Percentiles rank a stretch among this genome's conserved stretches.
These are phyloP conservation scores for Sinotaia quadrata DNA, from an alignment of 2,888 invertebrate species.

Conservation along the genomic window DNA sequence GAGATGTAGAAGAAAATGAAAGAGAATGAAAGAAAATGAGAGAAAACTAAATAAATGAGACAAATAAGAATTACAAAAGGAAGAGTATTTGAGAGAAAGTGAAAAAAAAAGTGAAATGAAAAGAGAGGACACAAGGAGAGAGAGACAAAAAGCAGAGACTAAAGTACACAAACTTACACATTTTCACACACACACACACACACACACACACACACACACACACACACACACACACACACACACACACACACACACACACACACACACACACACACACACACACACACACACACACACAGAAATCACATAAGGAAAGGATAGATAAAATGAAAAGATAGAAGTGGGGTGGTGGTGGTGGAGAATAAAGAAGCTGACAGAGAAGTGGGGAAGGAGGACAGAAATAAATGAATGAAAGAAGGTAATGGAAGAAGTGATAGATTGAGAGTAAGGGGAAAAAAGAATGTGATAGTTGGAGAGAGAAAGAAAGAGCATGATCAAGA, in stretches of 20 bases:
- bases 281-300: too few relatives aligned
- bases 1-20: neutral
- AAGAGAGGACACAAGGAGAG: neutral
- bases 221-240: constrained; percentile 10
- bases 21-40: neutral
- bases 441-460: too few relatives aligned
- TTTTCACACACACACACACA: constrained; percentile 5
- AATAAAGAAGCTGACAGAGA: too few relatives aligned
- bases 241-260: constrained; percentile 20
- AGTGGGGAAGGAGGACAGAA: too few relatives aligned
- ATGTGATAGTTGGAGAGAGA: too few relatives aligned
- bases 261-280: too few relatives aligned
- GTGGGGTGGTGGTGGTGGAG: too few relatives aligned
- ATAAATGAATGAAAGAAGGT: too few relatives aligned
- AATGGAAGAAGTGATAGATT: too few relatives aligned
- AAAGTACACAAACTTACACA: neutral
- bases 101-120: neutral
- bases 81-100: neutral
- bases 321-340: too few relatives aligned
- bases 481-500: too few relatives aligned
- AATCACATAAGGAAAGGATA: too few relatives aligned
- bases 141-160: neutral
- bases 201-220: constrained; percentile 18
- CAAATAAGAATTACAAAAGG: neutral
- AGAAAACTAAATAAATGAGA: neutral